A percentile compares a stretch with the other conserved stretches of the same genome.
These are phyloP conservation scores for Pterocles orientalis DNA, from an alignment of 2,113 vertebrate genomes.

Conservation along the genomic window DNA sequence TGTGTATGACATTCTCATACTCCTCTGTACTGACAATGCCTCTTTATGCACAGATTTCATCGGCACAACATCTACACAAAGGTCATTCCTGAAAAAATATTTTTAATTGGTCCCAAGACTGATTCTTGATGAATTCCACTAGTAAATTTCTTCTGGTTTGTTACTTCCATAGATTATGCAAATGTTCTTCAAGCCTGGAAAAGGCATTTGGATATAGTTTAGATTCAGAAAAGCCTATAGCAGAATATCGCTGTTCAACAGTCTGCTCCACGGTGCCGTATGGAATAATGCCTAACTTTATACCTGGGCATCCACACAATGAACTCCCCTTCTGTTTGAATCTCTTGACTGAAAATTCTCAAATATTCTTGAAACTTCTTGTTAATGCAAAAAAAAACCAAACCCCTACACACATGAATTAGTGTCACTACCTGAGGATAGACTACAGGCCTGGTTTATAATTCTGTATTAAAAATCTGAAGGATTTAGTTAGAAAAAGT, in stretches of 20 bases:
- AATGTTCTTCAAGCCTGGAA: not conserved
- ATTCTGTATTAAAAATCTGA: not conserved
- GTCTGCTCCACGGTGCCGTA: not conserved
- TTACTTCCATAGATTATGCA: not conserved
- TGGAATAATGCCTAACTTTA: not conserved
- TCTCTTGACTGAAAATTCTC: not conserved
- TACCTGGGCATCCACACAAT: not conserved
- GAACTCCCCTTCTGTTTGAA: not conserved
- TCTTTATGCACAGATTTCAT: not conserved
- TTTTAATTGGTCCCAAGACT: not conserved
- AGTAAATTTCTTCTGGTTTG: not conserved
- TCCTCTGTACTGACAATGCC: not conserved
- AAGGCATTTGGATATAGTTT: not conserved
- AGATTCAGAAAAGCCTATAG: not conserved
- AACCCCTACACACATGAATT: accelerated
- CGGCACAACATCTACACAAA: not conserved
- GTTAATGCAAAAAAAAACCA: not conserved
- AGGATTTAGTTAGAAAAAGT: not conserved
- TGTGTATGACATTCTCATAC: not conserved
- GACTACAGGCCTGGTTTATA: not conserved
- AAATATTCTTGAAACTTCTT: not conserved
- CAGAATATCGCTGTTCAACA: not conserved
- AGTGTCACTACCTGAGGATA: not conserved
- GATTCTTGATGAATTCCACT: not conserved
- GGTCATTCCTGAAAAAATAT: not conserved